Conservation (phyloP, 2,113 vertebrate species). For the Ammodytes dubius region DNA sequence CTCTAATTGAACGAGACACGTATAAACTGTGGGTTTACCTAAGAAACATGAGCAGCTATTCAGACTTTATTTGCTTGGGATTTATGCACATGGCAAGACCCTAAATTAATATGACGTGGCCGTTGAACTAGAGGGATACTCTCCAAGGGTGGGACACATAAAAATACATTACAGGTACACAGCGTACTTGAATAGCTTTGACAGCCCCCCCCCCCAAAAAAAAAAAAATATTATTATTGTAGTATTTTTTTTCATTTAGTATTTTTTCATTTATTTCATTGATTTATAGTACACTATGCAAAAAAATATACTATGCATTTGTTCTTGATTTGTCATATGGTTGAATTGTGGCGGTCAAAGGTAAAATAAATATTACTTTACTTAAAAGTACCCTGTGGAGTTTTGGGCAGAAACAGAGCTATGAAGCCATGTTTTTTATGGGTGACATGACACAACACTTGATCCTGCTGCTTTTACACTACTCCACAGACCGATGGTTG, state of each 20-base stretch:
- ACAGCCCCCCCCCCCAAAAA: neutral
- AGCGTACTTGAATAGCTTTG: neutral
- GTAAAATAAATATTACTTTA: neutral
- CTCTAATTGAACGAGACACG: neutral
- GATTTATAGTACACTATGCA: neutral
- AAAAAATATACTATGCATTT: neutral
- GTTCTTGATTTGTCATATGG: neutral
- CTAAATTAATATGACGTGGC: neutral
- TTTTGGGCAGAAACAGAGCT: neutral
- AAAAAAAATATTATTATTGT: neutral
- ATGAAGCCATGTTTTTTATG: neutral
- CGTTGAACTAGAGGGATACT: neutral
- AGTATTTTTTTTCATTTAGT: neutral
- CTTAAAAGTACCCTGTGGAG: neutral
- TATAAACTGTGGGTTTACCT: neutral
- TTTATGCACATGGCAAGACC: conserved; percentile 8
- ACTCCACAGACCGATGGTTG: neutral
- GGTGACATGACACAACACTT: too few species aligned
- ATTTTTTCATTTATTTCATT: neutral
- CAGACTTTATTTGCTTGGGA: conserved; percentile 17
- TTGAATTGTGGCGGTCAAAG: neutral
- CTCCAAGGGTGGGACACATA: neutral
- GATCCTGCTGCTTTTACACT: neutral
- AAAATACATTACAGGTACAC: neutral
- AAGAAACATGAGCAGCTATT: neutral